Percentiles rank a stretch among this genome's conserved stretches.
phyloP scores from a whole-genome alignment of 2,113 vertebrate genomes.

The Myotis yumanensis region DNA sequence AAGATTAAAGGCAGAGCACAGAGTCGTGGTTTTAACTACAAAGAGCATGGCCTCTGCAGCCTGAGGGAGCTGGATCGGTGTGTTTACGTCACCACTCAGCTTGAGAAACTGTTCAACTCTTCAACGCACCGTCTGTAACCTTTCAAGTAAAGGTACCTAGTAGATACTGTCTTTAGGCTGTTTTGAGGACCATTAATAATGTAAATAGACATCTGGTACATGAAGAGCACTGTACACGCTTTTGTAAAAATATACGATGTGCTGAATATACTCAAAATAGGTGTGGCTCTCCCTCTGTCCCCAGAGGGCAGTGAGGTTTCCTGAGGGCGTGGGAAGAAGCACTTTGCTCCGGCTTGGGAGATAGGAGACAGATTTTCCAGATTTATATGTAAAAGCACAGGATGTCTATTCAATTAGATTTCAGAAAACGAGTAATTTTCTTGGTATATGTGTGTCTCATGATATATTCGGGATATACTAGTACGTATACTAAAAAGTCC shows the following conservation, averaged over 20 bases:
- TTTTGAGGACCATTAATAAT: neutral
- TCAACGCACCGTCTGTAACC: neutral
- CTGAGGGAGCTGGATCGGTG: fast-evolving
- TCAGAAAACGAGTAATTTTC: neutral
- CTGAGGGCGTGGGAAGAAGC: neutral
- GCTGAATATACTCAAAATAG: fast-evolving
- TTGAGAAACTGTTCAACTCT: too few relatives aligned
- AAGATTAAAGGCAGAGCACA: neutral
- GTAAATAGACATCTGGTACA: fast-evolving
- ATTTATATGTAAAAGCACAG: neutral
- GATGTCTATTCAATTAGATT: neutral
- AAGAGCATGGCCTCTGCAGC: fast-evolving
- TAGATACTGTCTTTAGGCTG: too few relatives aligned
- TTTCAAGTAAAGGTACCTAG: fast-evolving
- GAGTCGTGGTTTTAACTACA: neutral
- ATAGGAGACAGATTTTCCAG: too few relatives aligned
- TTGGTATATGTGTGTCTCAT: neutral
- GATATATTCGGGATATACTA: neutral
- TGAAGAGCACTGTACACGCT: fast-evolving
- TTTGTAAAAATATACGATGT: neutral
- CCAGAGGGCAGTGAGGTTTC: too few relatives aligned
- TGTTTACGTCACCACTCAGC: fast-evolving
- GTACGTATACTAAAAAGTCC: neutral
- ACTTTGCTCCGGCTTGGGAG: neutral
- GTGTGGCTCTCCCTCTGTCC: fast-evolving